Percentiles rank a stretch among this genome's conserved stretches.
These are phyloP conservation scores for Diorhabda carinulata DNA, from an alignment of 1,140 invertebrate species.

Conservation along the genomic window DNA sequence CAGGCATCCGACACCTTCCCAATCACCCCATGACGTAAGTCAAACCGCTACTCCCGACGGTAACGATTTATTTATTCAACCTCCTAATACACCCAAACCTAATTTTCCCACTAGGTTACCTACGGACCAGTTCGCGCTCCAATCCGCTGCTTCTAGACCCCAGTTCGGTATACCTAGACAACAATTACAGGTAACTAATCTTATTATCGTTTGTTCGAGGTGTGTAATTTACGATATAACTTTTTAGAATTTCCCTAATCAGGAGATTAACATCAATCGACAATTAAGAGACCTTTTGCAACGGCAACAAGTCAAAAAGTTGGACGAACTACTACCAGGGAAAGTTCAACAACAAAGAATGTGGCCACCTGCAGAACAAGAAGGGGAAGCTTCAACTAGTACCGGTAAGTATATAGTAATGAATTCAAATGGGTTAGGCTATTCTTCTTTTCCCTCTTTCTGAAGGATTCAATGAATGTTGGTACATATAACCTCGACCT, in stretches of 20 bases:
- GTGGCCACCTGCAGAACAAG: conserved; percentile 38
- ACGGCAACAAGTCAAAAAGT: conserved; percentile 52
- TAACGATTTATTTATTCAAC: conserved; percentile 28
- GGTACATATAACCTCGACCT: too few relatives aligned
- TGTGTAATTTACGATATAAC: neutral
- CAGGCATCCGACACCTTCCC: conserved; percentile 39
- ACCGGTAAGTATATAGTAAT: too few relatives aligned
- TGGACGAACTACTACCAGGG: conserved; percentile 38
- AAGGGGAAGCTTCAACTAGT: conserved; percentile 29
- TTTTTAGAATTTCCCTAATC: conserved; percentile 24
- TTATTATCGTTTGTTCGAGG: neutral
- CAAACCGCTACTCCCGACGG: conserved; percentile 11
- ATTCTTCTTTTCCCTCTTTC: too few relatives aligned
- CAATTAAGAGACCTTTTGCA: conserved; percentile 83
- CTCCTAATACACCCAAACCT: conserved; percentile 28
- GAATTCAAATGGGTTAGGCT: too few relatives aligned
- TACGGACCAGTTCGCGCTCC: conserved; percentile 50
- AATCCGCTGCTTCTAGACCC: conserved; percentile 54
- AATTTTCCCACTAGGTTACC: conserved; percentile 24
- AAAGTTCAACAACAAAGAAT: conserved; percentile 42
- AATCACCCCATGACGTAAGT: conserved; percentile 34
- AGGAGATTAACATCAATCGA: conserved; percentile 61
- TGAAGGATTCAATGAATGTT: too few relatives aligned
- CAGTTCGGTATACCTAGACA: conserved; percentile 46
- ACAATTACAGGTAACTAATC: conserved; percentile 41